Evolutionary conservation across 2,797 vertebrate genomes (phyloP), one percentile per base, ranked within the genome.

Genomic region (Gadopsis bispinosus): DNA sequence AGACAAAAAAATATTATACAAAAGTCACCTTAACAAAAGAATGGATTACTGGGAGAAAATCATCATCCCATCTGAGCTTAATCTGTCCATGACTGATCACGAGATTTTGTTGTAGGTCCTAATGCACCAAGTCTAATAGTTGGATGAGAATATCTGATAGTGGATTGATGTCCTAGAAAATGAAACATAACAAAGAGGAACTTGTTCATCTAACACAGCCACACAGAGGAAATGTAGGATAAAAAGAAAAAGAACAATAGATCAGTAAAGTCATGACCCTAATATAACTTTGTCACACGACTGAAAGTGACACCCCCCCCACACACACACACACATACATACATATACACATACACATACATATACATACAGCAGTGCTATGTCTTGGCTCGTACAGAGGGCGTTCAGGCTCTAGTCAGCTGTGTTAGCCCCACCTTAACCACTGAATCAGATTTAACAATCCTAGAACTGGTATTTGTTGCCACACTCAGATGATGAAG

Each of bases 391-490:
- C 31, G 14, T 60, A 35, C 39, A 55, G 37, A 66, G 41, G 35
- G n/a, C 41, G 62, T 47, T 69, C 54, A 37, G 69, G 33, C 59
- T 69, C 17, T 48, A 41, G 26, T 73, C 69, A 61, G 55, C 33
- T 69, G 73, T 68, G 26, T 59, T 33, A 26, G n/a, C 17, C 16
- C 19, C 17, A 20, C 26, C 63, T 56, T 31, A n/a, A 35, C 22
- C 9, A 33, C 11, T 20, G 48, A 47, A 45, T 59, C 39, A 29
- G 37, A 33, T 39, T 69, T n/a, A 13, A 0, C 13, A 37, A 37
- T 43, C 3, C 35, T 19, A 65, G 33, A 63, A 33, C 20, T 54
- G 35, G 8, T 47, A 20, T 16, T 54, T 56, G 13, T 14, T 56
- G 16, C 9, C 39, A 20, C n/a, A 54, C 47, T 47, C 55, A 56